phyloP scores from a whole-genome alignment of 2,888 invertebrate genomes.

The Keiferia lycopersicella region DNA sequence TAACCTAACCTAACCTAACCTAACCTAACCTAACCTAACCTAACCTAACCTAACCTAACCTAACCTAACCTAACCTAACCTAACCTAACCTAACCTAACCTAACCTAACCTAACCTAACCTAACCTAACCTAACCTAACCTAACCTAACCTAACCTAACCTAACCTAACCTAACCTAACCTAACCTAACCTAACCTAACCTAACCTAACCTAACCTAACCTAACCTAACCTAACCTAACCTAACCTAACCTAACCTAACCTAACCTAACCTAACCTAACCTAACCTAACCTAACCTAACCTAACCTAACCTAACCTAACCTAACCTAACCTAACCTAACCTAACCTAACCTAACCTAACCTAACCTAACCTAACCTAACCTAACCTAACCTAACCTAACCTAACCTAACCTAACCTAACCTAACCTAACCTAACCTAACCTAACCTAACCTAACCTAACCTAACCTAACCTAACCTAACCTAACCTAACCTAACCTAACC shows the following conservation, averaged over 20 bases:
- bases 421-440: slow-evolving; percentile 32
- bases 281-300: slow-evolving; percentile 31
- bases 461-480: slow-evolving; percentile 30
- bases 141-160: slow-evolving; percentile 28
- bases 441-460: slow-evolving; percentile 31
- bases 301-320: slow-evolving; percentile 31
- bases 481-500: slow-evolving; percentile 31
- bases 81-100: slow-evolving; percentile 27
- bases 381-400: slow-evolving; percentile 33
- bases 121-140: slow-evolving; percentile 27
- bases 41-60: slow-evolving; percentile 27
- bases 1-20: slow-evolving; percentile 24
- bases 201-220: slow-evolving; percentile 23
- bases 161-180: slow-evolving; percentile 29
- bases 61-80: slow-evolving; percentile 27
- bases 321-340: slow-evolving; percentile 31
- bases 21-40: slow-evolving; percentile 27
- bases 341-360: slow-evolving; percentile 31
- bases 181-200: slow-evolving; percentile 29
- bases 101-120: slow-evolving; percentile 27
- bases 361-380: slow-evolving; percentile 31
- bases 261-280: slow-evolving; percentile 30
- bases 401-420: slow-evolving; percentile 34
- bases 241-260: slow-evolving; percentile 30
- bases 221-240: slow-evolving; percentile 25